Percentiles rank a stretch among this genome's conserved stretches.
These are phyloP conservation scores for Gandaritis pyraliata DNA, from an alignment of 2,888 invertebrate genomes.

Conservation along the genomic window DNA sequence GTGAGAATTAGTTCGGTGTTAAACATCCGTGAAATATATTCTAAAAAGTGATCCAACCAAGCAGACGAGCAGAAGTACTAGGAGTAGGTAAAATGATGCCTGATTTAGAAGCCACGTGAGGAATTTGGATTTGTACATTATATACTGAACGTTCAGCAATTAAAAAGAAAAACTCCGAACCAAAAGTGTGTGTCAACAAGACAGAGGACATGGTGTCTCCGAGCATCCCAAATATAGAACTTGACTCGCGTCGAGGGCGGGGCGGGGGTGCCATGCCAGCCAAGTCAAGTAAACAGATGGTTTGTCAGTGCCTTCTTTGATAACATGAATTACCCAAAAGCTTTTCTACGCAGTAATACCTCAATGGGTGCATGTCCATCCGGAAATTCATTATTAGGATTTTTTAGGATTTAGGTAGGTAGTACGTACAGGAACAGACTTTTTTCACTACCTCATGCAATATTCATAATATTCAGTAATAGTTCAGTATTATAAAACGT, in stretches of 20 bases:
- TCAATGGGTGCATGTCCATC: too few relatives aligned
- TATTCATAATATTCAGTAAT: too few relatives aligned
- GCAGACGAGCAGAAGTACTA: too few relatives aligned
- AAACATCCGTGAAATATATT: neutral
- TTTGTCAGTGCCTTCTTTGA: constrained; percentile 34
- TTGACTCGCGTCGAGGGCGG: constrained; percentile 49
- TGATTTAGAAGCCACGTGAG: neutral
- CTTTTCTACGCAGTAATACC: too few relatives aligned
- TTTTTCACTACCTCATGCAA: too few relatives aligned
- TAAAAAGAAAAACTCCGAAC: constrained; percentile 2
- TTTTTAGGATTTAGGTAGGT: too few relatives aligned
- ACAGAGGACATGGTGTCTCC: constrained; percentile 50
- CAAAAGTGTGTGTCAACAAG: constrained; percentile 20
- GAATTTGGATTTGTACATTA: neutral
- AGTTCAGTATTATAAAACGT: too few relatives aligned
- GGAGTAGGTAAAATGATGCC: neutral
- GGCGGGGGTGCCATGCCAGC: neutral
- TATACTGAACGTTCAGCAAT: neutral
- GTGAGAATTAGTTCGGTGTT: neutral
- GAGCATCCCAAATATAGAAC: constrained; percentile 60
- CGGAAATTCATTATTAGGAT: too few relatives aligned
- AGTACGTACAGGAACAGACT: too few relatives aligned
- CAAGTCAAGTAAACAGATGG: constrained; percentile 33
- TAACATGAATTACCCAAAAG: too few relatives aligned
- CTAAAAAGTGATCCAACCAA: neutral